Percentiles rank a stretch among this genome's conserved stretches.
phyloP scores from a whole-genome alignment of 1,140 invertebrate genomes.

The Proctacanthus coquilletti region DNA sequence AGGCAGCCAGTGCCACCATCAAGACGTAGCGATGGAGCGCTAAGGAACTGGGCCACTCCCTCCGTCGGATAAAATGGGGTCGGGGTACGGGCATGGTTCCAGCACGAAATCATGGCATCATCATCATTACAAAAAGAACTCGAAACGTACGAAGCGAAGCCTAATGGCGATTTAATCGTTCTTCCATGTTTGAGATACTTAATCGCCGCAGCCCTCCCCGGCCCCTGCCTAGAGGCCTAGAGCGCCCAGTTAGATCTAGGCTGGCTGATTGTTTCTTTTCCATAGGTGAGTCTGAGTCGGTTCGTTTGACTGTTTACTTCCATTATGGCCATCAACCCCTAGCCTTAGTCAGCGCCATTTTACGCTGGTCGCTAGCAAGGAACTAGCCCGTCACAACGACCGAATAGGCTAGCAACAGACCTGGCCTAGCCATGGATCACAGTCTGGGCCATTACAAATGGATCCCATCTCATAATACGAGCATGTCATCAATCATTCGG shows the following conservation, averaged over 20 bases:
- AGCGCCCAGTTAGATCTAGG: neutral
- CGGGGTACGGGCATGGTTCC: neutral
- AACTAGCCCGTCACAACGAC: too few relatives aligned
- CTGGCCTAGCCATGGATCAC: neutral
- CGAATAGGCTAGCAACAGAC: neutral
- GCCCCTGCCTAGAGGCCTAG: too few relatives aligned
- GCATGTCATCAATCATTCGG: neutral
- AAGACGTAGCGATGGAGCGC: too few relatives aligned
- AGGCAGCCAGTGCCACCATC: too few relatives aligned
- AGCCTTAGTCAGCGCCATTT: neutral
- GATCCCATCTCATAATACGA: neutral
- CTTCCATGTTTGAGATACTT: conserved; percentile 2
- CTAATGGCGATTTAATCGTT: conserved; percentile 4
- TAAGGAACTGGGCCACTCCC: neutral
- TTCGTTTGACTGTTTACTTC: neutral
- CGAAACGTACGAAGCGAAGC: neutral
- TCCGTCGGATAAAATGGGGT: neutral
- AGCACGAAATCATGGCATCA: conserved; percentile 3
- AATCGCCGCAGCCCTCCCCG: too few relatives aligned
- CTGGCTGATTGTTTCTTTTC: neutral
- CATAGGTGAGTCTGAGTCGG: neutral
- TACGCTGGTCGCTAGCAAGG: too few relatives aligned
- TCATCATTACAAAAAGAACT: conserved; percentile 1
- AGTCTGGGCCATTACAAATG: neutral
- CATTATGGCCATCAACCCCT: too few relatives aligned